These are phyloP conservation scores for Lutjanus argentimaculatus DNA, from an alignment of 2,797 vertebrate genomes.

Conservation along the genomic window DNA sequence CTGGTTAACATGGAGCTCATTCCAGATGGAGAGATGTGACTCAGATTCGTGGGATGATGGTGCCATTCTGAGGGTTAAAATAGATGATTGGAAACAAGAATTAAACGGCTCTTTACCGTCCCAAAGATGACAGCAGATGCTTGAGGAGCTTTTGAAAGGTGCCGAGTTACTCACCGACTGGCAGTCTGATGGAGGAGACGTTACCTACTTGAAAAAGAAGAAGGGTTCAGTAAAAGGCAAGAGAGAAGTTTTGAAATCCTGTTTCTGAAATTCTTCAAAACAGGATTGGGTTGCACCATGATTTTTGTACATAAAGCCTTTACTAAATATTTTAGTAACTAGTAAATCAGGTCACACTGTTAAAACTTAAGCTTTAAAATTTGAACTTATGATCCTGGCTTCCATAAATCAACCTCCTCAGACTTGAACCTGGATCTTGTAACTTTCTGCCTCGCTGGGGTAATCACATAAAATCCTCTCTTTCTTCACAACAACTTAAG, in stretches of 20 bases:
- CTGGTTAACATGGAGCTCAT: constrained; percentile 58
- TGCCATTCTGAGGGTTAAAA: constrained; percentile 70
- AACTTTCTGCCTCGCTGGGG: too few relatives aligned
- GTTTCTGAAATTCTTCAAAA: neutral
- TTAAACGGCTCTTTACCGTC: neutral
- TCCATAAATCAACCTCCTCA: too few relatives aligned
- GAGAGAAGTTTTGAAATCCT: too few relatives aligned
- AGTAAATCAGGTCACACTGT: too few relatives aligned
- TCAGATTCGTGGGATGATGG: constrained; percentile 58
- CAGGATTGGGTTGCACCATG: neutral
- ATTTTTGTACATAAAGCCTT: too few relatives aligned
- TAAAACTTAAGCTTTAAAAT: too few relatives aligned
- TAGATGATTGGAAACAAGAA: constrained; percentile 29
- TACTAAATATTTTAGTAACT: too few relatives aligned
- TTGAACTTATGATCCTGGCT: too few relatives aligned
- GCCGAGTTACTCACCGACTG: constrained; percentile 69
- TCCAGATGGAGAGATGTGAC: constrained; percentile 62
- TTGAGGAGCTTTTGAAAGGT: neutral
- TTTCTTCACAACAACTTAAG: too few relatives aligned
- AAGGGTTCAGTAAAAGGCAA: neutral
- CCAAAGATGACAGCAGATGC: constrained; percentile 9
- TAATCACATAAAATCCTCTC: too few relatives aligned
- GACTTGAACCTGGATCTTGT: too few relatives aligned
- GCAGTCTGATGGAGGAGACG: constrained; percentile 65
- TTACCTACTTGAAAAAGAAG: constrained; percentile 43